phyloP scores from a whole-genome alignment of 2,888 invertebrate species.

The Parapristionchus giblindavisi region DNA sequence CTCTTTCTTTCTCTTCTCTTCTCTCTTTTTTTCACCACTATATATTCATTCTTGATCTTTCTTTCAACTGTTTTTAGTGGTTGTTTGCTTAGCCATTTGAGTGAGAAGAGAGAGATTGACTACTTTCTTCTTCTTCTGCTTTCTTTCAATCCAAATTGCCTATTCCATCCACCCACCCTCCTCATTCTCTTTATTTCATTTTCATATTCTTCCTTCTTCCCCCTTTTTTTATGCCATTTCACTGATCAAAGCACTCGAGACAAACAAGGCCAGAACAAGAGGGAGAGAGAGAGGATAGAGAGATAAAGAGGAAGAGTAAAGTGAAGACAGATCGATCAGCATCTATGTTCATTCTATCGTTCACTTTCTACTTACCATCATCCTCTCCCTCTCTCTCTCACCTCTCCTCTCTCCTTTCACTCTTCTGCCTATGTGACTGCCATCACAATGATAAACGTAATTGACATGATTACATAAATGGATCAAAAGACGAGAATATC shows the following conservation, averaged over 20 bases:
- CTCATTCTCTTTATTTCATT: conserved; percentile 16
- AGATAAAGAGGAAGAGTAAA: neutral
- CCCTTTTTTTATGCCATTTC: conserved; percentile 12
- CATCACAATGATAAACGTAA: neutral
- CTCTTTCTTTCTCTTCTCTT: conserved; percentile 6
- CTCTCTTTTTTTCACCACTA: neutral
- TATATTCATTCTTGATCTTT: no score
- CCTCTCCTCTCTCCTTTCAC: neutral
- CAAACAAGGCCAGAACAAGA: conserved; percentile 13
- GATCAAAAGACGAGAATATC: neutral
- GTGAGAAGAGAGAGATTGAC: neutral
- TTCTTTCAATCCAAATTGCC: neutral
- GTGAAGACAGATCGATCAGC: conserved; percentile 6
- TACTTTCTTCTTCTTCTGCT: neutral
- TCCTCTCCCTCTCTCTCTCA: neutral
- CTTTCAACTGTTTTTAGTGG: no score
- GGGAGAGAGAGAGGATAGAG: conserved; percentile 1
- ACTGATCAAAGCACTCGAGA: conserved; percentile 34
- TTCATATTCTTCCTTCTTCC: neutral
- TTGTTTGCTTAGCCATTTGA: neutral
- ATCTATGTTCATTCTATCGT: neutral
- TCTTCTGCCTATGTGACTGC: neutral
- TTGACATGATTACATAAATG: neutral
- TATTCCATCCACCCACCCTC: neutral
- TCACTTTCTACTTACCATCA: neutral